phyloP scores from a whole-genome alignment of 2,888 invertebrate genomes.

The Archips crataeganus region DNA sequence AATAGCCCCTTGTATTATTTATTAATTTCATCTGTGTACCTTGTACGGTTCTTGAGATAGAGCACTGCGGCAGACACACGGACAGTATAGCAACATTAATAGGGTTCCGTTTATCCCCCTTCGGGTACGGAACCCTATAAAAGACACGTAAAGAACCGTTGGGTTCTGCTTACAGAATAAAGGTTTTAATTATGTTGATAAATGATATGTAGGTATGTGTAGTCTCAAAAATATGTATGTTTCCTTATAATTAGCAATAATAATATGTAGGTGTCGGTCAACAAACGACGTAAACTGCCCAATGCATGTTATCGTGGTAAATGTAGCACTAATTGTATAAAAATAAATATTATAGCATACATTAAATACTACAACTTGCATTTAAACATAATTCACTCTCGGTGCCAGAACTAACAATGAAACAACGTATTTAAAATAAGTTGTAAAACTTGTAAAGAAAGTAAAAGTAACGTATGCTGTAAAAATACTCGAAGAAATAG shows the following conservation, averaged over 20 bases:
- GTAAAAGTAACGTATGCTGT: neutral
- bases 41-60: too few species aligned
- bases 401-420: constrained; percentile 4
- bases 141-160: too few species aligned
- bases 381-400: constrained; percentile 20
- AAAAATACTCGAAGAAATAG: neutral
- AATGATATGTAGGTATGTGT: neutral
- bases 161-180: neutral
- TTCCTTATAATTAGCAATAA: constrained; percentile 4
- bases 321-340: constrained; percentile 34
- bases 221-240: neutral
- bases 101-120: too few species aligned
- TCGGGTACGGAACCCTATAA: too few species aligned
- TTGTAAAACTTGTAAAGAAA: too few species aligned
- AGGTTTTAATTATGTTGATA: neutral
- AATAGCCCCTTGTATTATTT: too few species aligned
- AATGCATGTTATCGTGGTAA: constrained; percentile 23
- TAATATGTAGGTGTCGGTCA: constrained; percentile 8
- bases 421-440: too few species aligned
- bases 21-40: too few species aligned
- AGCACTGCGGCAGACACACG: too few species aligned
- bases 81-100: too few species aligned
- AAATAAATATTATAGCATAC: constrained; percentile 14
- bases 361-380: neutral
- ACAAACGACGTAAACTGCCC: neutral